Conservation (phyloP, 2,113 vertebrate species). For the Tenebrosternarchus preto region DNA sequence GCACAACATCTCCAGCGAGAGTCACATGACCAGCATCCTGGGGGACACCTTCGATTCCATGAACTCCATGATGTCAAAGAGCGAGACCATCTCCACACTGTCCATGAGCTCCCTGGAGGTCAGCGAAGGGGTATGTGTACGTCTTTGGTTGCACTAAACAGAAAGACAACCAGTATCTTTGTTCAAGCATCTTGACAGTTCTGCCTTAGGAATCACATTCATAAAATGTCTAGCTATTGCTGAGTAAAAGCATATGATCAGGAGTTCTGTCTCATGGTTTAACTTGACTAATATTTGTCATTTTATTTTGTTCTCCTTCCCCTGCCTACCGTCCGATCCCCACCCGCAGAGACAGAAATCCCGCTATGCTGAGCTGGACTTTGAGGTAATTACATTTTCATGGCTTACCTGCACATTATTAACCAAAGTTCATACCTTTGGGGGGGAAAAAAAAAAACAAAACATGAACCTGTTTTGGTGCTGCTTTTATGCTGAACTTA, state of each 20-base stretch:
- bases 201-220: too few species aligned
- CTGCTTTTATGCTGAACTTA: background rate
- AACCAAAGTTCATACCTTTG: background rate
- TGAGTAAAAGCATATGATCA: too few species aligned
- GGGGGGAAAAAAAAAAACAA: background rate
- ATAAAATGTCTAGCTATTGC: too few species aligned
- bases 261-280: background rate
- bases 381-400: conserved; percentile 83
- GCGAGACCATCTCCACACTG: conserved; percentile 89
- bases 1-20: conserved; percentile 84
- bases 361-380: conserved; percentile 96
- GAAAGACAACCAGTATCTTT: too few species aligned
- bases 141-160: background rate
- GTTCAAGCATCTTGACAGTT: too few species aligned
- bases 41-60: conserved; percentile 88
- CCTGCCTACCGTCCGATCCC: background rate
- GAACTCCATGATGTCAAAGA: conserved; percentile 91
- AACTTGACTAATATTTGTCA: conserved; percentile 13
- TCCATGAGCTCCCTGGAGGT: conserved; percentile 99
- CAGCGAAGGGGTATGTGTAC: conserved; percentile 56
- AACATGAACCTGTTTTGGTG: too few species aligned
- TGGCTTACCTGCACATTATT: conserved; percentile 3
- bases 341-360: conserved; percentile 91
- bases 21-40: conserved; percentile 87
- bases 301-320: conserved; percentile 24